Evolutionary conservation across 1,140 invertebrate genomes (phyloP).

Genomic region (Sycophila sp.): DNA sequence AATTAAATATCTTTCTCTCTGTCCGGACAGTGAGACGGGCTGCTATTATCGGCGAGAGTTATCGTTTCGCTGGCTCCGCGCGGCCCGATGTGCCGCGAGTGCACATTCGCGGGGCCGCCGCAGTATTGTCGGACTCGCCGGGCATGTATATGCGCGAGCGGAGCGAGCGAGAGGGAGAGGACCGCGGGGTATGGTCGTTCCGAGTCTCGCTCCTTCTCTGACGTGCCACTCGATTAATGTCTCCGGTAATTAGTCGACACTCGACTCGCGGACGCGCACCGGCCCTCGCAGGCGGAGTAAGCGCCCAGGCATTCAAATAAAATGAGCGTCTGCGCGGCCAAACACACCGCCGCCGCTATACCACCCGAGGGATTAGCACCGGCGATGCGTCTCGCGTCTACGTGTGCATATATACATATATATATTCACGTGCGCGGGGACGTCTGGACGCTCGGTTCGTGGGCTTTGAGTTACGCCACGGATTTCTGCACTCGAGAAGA

Average conservation of each 20-base stretch:
- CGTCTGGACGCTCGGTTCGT: background rate
- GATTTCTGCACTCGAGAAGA: background rate
- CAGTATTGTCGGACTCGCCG: constrained; percentile 42
- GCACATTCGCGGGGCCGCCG: constrained; percentile 10
- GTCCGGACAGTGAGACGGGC: constrained; percentile 50
- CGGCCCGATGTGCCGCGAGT: constrained; percentile 32
- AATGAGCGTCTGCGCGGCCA: background rate
- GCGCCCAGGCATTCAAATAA: constrained; percentile 5
- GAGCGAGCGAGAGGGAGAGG: background rate
- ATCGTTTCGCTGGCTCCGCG: constrained; percentile 51
- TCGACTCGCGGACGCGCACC: background rate
- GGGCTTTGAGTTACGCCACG: constrained; percentile 16
- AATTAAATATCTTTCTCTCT: constrained; percentile 58
- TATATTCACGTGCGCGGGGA: background rate
- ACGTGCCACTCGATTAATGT: constrained; percentile 53
- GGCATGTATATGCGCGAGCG: background rate
- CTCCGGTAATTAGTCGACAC: constrained; percentile 47
- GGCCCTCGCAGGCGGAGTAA: background rate
- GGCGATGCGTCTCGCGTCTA: background rate
- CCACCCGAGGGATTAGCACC: constrained; percentile 22
- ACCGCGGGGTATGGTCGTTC: constrained; percentile 26
- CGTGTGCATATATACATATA: constrained; percentile 18
- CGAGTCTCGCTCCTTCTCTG: constrained; percentile 28
- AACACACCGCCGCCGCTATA: no score
- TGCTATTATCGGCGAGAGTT: constrained; percentile 62